These are phyloP conservation scores for Nasua narica DNA, from an alignment of 2,797 vertebrate species.

Conservation along the genomic window DNA sequence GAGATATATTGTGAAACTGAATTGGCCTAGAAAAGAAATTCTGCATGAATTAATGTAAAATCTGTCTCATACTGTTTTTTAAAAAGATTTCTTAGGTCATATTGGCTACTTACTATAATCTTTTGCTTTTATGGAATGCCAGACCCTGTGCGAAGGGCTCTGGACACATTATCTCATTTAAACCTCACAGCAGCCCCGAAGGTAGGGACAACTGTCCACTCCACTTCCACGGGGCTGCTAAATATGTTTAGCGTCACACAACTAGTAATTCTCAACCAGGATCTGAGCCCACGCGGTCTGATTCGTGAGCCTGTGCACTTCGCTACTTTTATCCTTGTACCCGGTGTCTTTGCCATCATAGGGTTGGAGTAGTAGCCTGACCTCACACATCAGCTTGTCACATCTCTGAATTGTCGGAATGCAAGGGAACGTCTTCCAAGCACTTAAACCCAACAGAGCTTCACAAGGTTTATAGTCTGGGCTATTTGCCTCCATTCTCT, in stretches of 20 bases:
- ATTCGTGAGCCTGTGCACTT: neutral
- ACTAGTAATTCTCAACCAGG: neutral
- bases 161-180: neutral
- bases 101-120: neutral
- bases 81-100: neutral
- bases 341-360: neutral
- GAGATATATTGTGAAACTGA: neutral
- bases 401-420: neutral
- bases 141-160: neutral
- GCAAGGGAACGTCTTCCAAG: neutral
- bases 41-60: neutral
- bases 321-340: neutral
- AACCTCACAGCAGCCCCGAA: neutral
- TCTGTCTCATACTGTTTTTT: neutral
- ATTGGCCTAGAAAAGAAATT: neutral
- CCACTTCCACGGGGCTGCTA: neutral
- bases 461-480: neutral
- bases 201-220: neutral
- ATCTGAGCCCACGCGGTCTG: neutral
- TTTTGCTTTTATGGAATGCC: neutral
- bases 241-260: neutral
- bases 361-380: neutral
- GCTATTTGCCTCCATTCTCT: neutral
- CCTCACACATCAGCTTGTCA: neutral
- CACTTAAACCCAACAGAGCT: neutral